Evolutionary conservation across 1,140 invertebrate genomes (phyloP), one percentile per base, ranked within the genome.

Genomic region (Popillia japonica): DNA sequence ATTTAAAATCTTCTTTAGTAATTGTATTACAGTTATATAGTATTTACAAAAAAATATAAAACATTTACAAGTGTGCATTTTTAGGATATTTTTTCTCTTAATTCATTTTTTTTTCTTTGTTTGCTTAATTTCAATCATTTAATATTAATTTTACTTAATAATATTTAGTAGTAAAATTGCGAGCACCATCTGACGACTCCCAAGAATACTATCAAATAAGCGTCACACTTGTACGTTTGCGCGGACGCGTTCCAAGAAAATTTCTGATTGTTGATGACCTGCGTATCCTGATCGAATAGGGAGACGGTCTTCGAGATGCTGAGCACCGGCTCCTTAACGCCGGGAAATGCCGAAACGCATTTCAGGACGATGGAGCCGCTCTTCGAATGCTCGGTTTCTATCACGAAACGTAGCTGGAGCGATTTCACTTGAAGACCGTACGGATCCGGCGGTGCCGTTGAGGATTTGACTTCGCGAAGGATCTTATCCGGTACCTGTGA

Each of bases 181-280:
- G 14, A 55, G 48, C 6, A 72, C 64, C 64, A 72, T 72, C 64
- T 72, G 8, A 72, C 64, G 22, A 20, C 64, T n/a, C 64, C 34
- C 11, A 72, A 40, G 34, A 72, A 40, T 72, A 72, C 64, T 27
- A 72, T 72, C 34, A 72, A 40, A 20, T 72, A 72, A 11, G 64
- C 27, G 20, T 72, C n/a, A 22, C n/a, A 72, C 34, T 72, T 72
- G 20, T 72, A 72, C 22, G 64, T 22, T 8, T 34, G 22, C 64
- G 20, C n/a, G 0, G 64, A 72, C 9, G n/a, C 22, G 11, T 72
- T 72, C 64, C 64, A 72, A 72, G 6, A 72, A 22, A 9, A 72
- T 40, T 72, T 72, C 22, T 72, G 64, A 20, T 72, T 72, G 64
- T 72, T 72, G 64, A 72, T 72, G 23, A 72, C n/a, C 8, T 72